Evolutionary conservation across 2,888 invertebrate species (phyloP), one percentile per base, ranked within the genome.

Genomic region (Timema cristinae): DNA sequence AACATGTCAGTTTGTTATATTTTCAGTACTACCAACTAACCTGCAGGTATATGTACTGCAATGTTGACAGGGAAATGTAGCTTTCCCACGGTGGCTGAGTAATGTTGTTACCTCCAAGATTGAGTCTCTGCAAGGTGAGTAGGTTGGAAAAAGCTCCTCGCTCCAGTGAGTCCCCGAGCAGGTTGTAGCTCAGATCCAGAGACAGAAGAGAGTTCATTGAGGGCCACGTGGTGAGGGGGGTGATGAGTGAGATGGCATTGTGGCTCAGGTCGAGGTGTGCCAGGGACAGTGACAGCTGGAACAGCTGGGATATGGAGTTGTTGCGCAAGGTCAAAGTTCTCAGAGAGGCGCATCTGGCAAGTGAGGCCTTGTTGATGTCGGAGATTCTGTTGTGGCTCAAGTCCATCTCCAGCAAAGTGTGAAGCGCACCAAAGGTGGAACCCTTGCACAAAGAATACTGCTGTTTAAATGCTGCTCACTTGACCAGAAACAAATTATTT

Each of bases 151-250:
- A 95, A 69, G 91, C 89, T 6, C 90, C 89, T 0, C 85, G 83
- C 6, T 84, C 83, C 74, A 95, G 82, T 75, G 85, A 86, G 79
- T 93, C 91, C 1, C 82, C 87, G 68, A 96, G 80, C 75, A 84
- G 82, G 84, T 96, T 96, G 77, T 86, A 78, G 72, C 92, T 90
- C 59, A 96, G 79, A 82, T 96, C 92, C 63, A 96, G 83, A 1
- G 87, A 86, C 0, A 96, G 85, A 0, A 96, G 81, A 0, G 95
- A 89, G 81, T 96, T 96, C 95, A 96, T 96, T 0, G 88, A 82
- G 0, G 96, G 95, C 94, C 95, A 96, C 0, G 89, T 86, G 76
- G 85, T 87, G 0, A 85, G 78, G 6, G 77, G 76, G 0, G 88
- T 87, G 68, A 94, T 85, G 67, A 88, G 86, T 15, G 86, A 84